Base-by-base conservation (phyloP, 2,888 invertebrate genomes). In the Osmoderma eremita region DNA sequence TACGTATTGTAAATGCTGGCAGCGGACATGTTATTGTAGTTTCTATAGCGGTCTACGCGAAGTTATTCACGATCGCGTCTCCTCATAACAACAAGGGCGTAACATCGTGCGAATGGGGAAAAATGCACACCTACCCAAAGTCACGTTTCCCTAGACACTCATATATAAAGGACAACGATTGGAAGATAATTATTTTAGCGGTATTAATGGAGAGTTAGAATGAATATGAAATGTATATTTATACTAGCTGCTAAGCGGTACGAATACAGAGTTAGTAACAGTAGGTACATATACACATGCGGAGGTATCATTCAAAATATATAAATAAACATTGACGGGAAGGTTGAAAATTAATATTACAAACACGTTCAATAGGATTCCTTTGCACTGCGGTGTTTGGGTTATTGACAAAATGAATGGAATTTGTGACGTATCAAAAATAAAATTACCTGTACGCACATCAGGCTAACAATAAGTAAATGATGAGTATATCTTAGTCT, bases 161-260 rank as follows among this genome's bases (percentile, higher is more conserved):
- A 30, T 6, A 10, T 30, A 30, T 30, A 30, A 22, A 38, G 36
- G 17, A 39, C 53, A 53, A 38, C 38, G 38, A 38, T 53, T 2
- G 53, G 17, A 53, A 53, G 53, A 36, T 38, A 39, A 53, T 53
- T 53, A 38, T 36, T 38, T 53, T 39, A 53, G 39, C 53, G 53
- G 53, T 53, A 53, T 53, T 53, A 38, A 53, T 53, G 38, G 30
- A 6, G 6, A 38, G 36, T 38, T 38, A 18, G 24, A 53, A 17
- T 53, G 53, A 36, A 53, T 53, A 53, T 38, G 15, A 39, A 53
- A 53, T 36, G 18, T 17, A 10, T 38, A 5, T 6, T 12, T 50
- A 50, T 6, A 30, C 2, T 2, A 10, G 30, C 10, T 30, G 6
- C 10, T 30, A 30, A 30, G 30, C 30, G 30, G 30, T 30, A 30